Evolutionary conservation across 2,113 vertebrate species (phyloP), one percentile per base, ranked within the genome.

Genomic region (Ovis canadensis): DNA sequence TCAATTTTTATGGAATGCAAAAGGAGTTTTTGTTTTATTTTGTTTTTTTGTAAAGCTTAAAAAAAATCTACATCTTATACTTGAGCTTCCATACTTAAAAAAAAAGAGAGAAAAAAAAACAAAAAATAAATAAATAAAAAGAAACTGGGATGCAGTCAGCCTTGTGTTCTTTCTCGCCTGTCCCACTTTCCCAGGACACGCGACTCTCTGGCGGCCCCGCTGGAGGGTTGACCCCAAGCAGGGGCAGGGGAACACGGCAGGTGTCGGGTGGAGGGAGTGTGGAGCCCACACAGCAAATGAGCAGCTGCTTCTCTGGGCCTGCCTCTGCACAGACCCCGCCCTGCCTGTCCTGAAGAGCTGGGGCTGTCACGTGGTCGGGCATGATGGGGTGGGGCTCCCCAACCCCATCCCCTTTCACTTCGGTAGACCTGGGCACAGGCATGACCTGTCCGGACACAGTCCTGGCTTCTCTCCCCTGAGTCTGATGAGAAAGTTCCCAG

Each of bases 41-140:
- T 98, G 81, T 97, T 98, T 98, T 98, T 99, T 99, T 99, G 98
- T 99, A 99, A 99, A 99, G 99, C 99, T 99, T 99, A 98, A 99
- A 99, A 77, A 90, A 98, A 97, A 98, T 99, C 98, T 98, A 98
- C 99, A 99, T 99, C 99, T 99, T 98, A 98, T 98, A 99, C 98
- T 99, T 99, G 99, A 99, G 98, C 98, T 99, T 99, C 99, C 99
- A 98, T 99, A 98, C 98, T 98, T 98, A 98, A 98, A 99, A 95
- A 93, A 59, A 78, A 77, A 19, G 87, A 84, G 50, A 50, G 77
- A 91, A 90, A 81, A 81, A 82, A 83, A 10, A 93, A 50, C 6
- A 40, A 88, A 40, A 91, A 88, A 52, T 15, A 97, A 98, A 98
- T 82, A 92, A 84, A 98, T 97, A 98, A 98, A 98, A 98, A 98